phyloP scores from a whole-genome alignment of 2,888 invertebrate species.

The Panzeria rudis region DNA sequence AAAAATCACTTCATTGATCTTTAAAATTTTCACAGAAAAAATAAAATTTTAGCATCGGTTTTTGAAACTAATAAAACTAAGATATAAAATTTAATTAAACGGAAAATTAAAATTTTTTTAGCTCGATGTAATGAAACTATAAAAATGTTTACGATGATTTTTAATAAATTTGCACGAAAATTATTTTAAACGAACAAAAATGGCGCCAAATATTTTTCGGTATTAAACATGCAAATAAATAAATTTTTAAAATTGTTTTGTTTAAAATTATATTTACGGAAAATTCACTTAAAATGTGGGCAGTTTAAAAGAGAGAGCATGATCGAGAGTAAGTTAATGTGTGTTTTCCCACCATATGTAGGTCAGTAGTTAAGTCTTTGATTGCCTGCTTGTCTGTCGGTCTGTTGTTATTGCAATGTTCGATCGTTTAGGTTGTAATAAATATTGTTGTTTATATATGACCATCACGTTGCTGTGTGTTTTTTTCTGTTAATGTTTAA shows the following conservation, averaged over 20 bases:
- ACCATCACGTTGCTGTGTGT: conserved; percentile 41
- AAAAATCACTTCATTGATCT: conserved; percentile 54
- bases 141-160: conserved; percentile 54
- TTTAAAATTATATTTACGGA: not conserved
- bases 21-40: conserved; percentile 33
- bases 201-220: conserved; percentile 50
- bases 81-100: conserved; percentile 66
- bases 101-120: conserved; percentile 49
- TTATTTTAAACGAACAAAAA: conserved; percentile 21
- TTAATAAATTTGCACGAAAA: conserved; percentile 43
- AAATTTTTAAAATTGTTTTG: conserved; percentile 25
- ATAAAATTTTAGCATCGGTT: conserved; percentile 17
- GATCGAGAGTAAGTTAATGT: not conserved
- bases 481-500: conserved; percentile 42
- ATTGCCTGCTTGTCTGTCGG: conserved; percentile 11
- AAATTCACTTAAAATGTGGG: conserved; percentile 5
- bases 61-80: conserved; percentile 45
- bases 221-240: conserved; percentile 6
- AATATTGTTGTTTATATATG: conserved; percentile 25
- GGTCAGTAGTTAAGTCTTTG: conserved; percentile 65
- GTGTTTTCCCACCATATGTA: conserved; percentile 53
- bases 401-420: not conserved
- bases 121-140: conserved; percentile 45
- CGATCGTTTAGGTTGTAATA: conserved; percentile 37
- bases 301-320: not conserved